phyloP scores from a whole-genome alignment of 2,797 vertebrate genomes.

The Jordanella pulchra region DNA sequence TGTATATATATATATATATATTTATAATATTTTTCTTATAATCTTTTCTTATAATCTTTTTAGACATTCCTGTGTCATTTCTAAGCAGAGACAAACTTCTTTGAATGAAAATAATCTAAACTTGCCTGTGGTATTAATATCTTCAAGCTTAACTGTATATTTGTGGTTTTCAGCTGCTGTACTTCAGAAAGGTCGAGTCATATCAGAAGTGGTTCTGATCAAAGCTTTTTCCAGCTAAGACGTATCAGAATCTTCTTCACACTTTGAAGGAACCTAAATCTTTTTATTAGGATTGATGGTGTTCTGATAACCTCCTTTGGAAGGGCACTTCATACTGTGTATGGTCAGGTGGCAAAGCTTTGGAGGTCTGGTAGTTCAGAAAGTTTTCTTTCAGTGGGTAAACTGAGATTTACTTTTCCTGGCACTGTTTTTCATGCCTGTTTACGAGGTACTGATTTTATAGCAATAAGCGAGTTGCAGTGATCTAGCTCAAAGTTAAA shows the following conservation, averaged over 20 bases:
- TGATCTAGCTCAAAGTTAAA: neutral
- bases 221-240: neutral
- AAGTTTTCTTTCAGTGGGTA: neutral
- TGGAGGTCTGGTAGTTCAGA: neutral
- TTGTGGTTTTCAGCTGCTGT: neutral
- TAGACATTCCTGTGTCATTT: neutral
- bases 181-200: neutral
- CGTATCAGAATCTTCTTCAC: neutral
- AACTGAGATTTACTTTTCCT: constrained; percentile 1
- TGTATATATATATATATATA: too few relatives aligned
- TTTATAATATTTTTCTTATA: neutral
- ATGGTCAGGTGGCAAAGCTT: neutral
- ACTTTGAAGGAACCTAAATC: neutral
- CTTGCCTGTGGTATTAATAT: neutral
- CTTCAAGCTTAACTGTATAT: neutral
- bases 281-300: neutral
- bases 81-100: neutral
- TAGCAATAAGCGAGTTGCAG: constrained; percentile 5
- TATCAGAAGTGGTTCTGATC: neutral
- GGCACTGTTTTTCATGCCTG: neutral
- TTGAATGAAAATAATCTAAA: neutral
- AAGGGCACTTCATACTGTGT: neutral
- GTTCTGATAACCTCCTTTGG: neutral
- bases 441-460: neutral
- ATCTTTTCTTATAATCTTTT: neutral